A percentile compares a stretch with the other conserved stretches of the same genome.
Conservation (phyloP, 2,797 vertebrate species). For the Smutsia temminckii region DNA sequence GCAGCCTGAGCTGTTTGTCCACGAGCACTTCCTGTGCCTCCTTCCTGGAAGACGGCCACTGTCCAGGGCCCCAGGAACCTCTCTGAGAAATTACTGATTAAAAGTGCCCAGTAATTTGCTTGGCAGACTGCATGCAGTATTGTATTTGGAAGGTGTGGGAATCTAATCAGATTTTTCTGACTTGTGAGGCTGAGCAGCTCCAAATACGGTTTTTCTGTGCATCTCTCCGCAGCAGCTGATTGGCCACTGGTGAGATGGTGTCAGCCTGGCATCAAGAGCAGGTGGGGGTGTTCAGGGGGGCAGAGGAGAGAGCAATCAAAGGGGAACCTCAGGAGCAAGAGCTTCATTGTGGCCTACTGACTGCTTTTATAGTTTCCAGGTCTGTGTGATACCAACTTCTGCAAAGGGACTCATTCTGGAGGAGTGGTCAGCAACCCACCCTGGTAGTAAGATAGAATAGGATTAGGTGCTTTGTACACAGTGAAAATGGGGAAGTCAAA, state of each 20-base stretch:
- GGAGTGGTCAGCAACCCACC: not conserved
- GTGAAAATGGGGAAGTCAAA: not conserved
- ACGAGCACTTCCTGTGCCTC: not conserved
- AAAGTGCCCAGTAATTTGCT: constrained; percentile 67
- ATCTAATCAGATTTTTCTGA: constrained; percentile 66
- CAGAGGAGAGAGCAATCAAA: no score
- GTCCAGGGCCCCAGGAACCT: constrained; percentile 35
- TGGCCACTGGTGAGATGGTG: not conserved
- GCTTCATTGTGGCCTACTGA: not conserved
- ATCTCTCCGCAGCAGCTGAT: not conserved
- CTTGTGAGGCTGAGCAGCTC: constrained; percentile 26
- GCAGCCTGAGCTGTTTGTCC: not conserved
- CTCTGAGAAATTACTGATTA: constrained; percentile 65
- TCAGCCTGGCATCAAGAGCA: not conserved
- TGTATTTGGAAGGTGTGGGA: constrained; percentile 73
- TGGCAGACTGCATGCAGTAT: constrained; percentile 36
- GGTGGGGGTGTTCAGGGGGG: not conserved
- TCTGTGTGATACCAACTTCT: not conserved
- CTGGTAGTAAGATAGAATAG: not conserved
- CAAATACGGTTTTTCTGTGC: not conserved
- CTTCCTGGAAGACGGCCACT: not conserved
- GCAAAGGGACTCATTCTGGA: not conserved
- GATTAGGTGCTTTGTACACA: not conserved
- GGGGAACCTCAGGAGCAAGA: not conserved
- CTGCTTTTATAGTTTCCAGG: not conserved